Conservation (phyloP, 2,113 vertebrate genomes). For the Micronycteris hirsuta region DNA sequence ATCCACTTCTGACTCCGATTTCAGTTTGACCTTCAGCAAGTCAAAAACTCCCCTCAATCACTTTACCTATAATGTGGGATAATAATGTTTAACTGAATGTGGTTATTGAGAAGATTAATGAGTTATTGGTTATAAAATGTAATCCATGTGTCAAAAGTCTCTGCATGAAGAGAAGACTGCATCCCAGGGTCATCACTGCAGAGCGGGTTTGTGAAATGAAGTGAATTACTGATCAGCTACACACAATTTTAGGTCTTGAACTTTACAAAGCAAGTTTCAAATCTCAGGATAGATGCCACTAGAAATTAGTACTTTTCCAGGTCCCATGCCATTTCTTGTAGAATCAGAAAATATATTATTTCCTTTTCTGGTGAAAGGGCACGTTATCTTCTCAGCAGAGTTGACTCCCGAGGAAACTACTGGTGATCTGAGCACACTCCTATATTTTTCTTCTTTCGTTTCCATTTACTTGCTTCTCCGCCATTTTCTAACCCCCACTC, state of each 20-base stretch:
- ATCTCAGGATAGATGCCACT: not conserved
- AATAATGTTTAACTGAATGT: constrained; percentile 54
- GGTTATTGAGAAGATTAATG: constrained; percentile 39
- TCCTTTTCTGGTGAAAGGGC: not conserved
- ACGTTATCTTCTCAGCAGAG: not conserved
- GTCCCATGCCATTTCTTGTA: not conserved
- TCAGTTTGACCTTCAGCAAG: constrained; percentile 41
- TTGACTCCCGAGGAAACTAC: not conserved
- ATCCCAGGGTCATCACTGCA: not conserved
- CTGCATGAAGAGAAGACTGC: not conserved
- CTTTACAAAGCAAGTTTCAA: constrained; percentile 43
- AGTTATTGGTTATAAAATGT: constrained; percentile 46
- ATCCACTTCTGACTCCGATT: constrained; percentile 4
- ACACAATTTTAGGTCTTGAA: constrained; percentile 30
- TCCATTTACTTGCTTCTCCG: not conserved
- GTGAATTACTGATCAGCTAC: constrained; percentile 34
- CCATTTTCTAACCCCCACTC: not conserved
- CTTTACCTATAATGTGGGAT: constrained; percentile 33
- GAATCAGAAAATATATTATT: not conserved
- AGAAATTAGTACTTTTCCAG: not conserved
- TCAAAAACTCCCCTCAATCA: constrained; percentile 22
- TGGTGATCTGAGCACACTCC: not conserved
- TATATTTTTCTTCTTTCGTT: not conserved
- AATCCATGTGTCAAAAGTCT: constrained; percentile 28
- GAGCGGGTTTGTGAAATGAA: not conserved